Percentiles rank a stretch among this genome's conserved stretches.
Evolutionary conservation across 2,888 invertebrate genomes (phyloP).

Genomic region (Sicus ferrugineus): DNA sequence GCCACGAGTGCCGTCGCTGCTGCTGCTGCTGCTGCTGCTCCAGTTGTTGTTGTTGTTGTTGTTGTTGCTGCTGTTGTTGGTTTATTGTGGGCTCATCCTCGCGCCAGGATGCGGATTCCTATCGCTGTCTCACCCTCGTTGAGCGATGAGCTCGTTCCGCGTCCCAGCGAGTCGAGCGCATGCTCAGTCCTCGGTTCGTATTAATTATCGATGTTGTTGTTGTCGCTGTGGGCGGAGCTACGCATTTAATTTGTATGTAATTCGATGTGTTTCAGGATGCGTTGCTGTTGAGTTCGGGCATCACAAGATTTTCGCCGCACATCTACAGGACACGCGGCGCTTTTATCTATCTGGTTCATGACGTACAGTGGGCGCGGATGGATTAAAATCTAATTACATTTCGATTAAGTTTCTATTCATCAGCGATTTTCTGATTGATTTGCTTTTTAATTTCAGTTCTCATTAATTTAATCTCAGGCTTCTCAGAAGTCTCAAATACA

Average conservation of each 20-base stretch:
- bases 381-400: no score
- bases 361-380: slow-evolving; percentile 5
- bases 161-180: slow-evolving; percentile 18
- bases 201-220: slow-evolving; percentile 34
- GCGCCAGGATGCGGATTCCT: slow-evolving; percentile 47
- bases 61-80: slow-evolving; percentile 36
- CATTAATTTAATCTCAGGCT: no score
- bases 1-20: slow-evolving; percentile 16
- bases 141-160: slow-evolving; percentile 3
- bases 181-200: slow-evolving; percentile 13
- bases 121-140: slow-evolving; percentile 31
- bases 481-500: no score
- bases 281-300: not conserved
- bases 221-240: slow-evolving; percentile 52
- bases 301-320: slow-evolving; percentile 23
- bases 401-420: no score
- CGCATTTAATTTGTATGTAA: slow-evolving; percentile 43
- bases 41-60: slow-evolving; percentile 15
- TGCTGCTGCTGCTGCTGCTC: slow-evolving; percentile 30
- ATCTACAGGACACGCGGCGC: not conserved
- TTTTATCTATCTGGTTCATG: not conserved
- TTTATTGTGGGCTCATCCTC: slow-evolving; percentile 35
- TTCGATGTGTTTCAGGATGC: slow-evolving; percentile 32
- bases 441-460: no score
- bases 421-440: no score